Evolutionary conservation across 2,797 vertebrate genomes (phyloP).

Genomic region (Alectoris magna): DNA sequence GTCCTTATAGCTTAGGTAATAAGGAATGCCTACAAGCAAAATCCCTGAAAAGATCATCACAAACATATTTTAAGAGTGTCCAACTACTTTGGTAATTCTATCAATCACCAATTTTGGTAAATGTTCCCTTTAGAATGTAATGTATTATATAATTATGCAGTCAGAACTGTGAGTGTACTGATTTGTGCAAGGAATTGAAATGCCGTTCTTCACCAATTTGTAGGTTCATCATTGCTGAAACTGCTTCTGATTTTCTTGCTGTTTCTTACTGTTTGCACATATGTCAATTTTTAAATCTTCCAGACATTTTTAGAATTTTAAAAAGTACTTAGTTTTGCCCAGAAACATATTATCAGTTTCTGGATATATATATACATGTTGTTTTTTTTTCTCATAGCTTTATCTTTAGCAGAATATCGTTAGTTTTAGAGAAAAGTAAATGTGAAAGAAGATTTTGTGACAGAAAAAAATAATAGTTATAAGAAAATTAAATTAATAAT

Average conservation of each 20-base stretch:
- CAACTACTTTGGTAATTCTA: slow-evolving; percentile 18
- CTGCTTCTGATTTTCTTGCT: too few species aligned
- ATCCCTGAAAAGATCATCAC: neutral
- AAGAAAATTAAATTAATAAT: neutral
- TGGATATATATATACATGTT: too few species aligned
- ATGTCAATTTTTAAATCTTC: too few species aligned
- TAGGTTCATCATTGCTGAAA: too few species aligned
- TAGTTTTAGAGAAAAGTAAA: too few species aligned
- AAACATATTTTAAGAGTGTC: neutral
- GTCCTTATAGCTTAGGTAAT: neutral
- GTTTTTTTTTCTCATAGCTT: too few species aligned
- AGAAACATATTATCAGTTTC: too few species aligned
- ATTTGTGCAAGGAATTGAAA: neutral
- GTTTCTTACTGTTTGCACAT: too few species aligned
- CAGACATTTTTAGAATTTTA: too few species aligned
- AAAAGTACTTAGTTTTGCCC: too few species aligned
- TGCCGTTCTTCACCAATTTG: neutral
- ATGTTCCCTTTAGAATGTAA: slow-evolving; percentile 6
- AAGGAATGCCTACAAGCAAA: slow-evolving; percentile 35
- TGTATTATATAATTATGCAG: slow-evolving; percentile 23
- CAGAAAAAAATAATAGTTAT: neutral
- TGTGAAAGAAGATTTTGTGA: neutral
- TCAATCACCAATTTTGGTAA: neutral
- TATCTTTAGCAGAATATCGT: too few species aligned
- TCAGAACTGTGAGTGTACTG: slow-evolving; percentile 15